Base-by-base conservation (phyloP, 2,888 invertebrate species). In the Taphrorychus bicolor region DNA sequence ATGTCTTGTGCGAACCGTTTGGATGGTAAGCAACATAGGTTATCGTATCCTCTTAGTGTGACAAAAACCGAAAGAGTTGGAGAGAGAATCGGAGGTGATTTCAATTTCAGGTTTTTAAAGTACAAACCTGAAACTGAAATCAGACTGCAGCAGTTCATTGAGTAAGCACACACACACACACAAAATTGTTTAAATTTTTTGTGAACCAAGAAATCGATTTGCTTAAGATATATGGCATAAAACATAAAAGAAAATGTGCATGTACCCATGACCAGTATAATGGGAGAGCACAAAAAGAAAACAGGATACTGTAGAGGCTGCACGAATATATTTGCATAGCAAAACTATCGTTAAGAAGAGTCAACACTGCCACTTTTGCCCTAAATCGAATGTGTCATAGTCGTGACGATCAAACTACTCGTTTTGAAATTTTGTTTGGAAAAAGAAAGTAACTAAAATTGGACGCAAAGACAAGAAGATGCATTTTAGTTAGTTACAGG, bases 81-180 rank as follows among this genome's bases (percentile, higher is more conserved):
- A 62, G n/a, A 56, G 62, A n/a, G 42, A 53, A 41, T 41, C 56
- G 4, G 49, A 58, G n/a, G 40, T 58, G 3, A 16, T 48, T 11
- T 62, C 62, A 3, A 3, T 62, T 14, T 21, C 41, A 19, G 22
- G 41, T 21, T 45, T 14, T 14, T 45, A 5, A 45, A 45, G 14
- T 14, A 45, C 7, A 45, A 45, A 45, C 14, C 45, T n/a, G n/a
- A 45, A 14, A 45, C 45, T n/a, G 14, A 14, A 14, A 14, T n/a
- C 45, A 11, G 16, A 5, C 5, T 45, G 45, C 5, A n/a, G 45
- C 11, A 14, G 5, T 14, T 45, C 11, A 32, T 32, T 11, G 11
- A 32, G 32, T 32, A 7, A 32, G 7, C 11, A 7, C 7, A 32
- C 5, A 32, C 32, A 32, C 32, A 32, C 5, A 32, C 32, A 7